These are phyloP conservation scores for Eueides isabella DNA, from an alignment of 1,140 invertebrate species.

Conservation along the genomic window DNA sequence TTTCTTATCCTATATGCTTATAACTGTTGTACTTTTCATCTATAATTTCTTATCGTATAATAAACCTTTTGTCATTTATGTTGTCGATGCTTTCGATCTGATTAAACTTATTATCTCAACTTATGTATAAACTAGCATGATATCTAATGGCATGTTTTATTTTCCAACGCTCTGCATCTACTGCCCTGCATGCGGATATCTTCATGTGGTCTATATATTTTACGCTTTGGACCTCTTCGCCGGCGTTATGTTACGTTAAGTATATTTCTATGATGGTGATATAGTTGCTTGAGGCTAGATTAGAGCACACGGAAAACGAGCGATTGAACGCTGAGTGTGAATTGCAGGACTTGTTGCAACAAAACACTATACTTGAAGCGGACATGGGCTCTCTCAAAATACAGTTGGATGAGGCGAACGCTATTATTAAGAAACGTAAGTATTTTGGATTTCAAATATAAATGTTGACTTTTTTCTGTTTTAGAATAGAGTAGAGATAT, in stretches of 20 bases:
- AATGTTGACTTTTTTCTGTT: neutral
- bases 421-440: conserved; percentile 71
- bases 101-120: conserved; percentile 15
- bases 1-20: neutral
- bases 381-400: conserved; percentile 79
- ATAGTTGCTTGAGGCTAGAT: conserved; percentile 71
- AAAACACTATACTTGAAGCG: conserved; percentile 85
- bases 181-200: conserved; percentile 51
- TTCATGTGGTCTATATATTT: conserved; percentile 42
- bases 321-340: conserved; percentile 85
- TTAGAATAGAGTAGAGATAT: neutral
- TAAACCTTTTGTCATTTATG: conserved; percentile 19
- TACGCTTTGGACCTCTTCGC: conserved; percentile 46
- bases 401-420: conserved; percentile 68
- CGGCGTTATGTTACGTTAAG: conserved; percentile 65
- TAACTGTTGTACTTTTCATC: neutral
- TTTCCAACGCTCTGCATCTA: conserved; percentile 56
- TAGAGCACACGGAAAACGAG: conserved; percentile 79
- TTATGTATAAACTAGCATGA: conserved; percentile 46
- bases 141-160: conserved; percentile 76
- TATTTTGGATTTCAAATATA: conserved; percentile 5
- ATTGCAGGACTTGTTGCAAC: conserved; percentile 85
- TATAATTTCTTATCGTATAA: conserved; percentile 7
- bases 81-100: conserved; percentile 4
- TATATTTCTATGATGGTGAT: conserved; percentile 45